Percentiles rank a stretch among this genome's conserved stretches.
Conservation (phyloP, 2,113 vertebrate genomes). For the Periophthalmus modestus region DNA sequence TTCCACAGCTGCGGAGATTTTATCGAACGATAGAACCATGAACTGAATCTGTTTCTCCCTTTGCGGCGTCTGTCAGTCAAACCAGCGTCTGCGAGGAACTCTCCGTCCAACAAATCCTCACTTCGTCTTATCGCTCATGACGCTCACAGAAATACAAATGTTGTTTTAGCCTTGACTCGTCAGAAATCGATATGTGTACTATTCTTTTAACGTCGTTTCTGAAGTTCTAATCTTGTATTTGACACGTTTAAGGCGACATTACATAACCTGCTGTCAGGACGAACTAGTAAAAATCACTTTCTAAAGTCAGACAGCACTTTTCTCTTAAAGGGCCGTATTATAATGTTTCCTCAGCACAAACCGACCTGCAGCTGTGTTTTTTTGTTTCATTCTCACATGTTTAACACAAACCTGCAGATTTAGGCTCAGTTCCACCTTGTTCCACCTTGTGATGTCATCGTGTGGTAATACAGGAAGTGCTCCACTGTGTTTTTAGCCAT, state of each 20-base stretch:
- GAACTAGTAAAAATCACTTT: not conserved
- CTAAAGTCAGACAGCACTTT: constrained; percentile 2
- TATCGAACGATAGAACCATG: not conserved
- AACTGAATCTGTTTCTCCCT: not conserved
- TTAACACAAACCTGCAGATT: too few species aligned
- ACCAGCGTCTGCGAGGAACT: not conserved
- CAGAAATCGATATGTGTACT: not conserved
- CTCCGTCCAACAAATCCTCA: not conserved
- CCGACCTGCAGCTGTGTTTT: too few species aligned
- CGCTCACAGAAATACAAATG: not conserved
- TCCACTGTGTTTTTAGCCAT: too few species aligned
- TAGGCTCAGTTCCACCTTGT: too few species aligned
- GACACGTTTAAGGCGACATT: not conserved
- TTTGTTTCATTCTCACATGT: too few species aligned
- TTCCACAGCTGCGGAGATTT: not conserved
- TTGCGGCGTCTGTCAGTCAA: not conserved
- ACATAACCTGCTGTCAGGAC: constrained; percentile 5
- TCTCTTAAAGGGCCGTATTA: not conserved
- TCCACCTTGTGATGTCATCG: too few species aligned
- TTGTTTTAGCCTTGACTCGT: not conserved
- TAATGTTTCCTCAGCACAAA: too few species aligned
- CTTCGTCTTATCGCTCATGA: not conserved
- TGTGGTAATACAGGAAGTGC: too few species aligned
- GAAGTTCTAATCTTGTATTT: not conserved
- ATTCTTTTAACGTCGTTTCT: not conserved